phyloP scores from a whole-genome alignment of 1,140 invertebrate genomes.

The Aporrectodea caliginosa region DNA sequence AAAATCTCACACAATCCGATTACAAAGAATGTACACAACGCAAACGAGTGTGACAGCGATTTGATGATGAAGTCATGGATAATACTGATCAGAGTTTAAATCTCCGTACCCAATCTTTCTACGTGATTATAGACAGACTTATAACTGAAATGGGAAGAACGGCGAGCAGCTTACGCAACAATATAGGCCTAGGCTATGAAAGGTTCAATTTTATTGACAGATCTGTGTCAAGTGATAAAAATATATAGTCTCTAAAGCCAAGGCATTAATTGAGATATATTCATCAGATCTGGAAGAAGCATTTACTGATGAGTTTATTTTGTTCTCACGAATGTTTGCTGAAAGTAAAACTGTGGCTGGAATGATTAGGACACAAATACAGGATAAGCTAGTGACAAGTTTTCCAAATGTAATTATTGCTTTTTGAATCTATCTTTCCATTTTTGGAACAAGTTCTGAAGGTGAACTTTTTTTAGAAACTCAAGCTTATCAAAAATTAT shows the following conservation, averaged over 20 bases:
- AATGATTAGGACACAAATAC: conserved; percentile 19
- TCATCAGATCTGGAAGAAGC: conserved; percentile 23
- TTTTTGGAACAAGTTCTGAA: conserved; percentile 26
- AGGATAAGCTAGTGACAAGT: conserved; percentile 21
- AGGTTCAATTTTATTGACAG: conserved; percentile 26
- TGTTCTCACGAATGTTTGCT: conserved; percentile 19
- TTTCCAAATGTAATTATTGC: conserved; percentile 28
- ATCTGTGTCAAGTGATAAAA: conserved; percentile 26
- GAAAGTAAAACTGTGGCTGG: conserved; percentile 13
- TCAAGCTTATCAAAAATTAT: conserved; percentile 22
- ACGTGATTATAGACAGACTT: conserved; percentile 19
- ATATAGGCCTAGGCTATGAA: no score
- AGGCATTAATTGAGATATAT: conserved; percentile 20
- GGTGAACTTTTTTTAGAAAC: conserved; percentile 22
- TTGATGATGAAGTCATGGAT: conserved; percentile 20
- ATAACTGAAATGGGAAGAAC: conserved; percentile 22
- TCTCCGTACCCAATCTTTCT: conserved; percentile 16
- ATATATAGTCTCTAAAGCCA: conserved; percentile 20
- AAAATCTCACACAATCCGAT: conserved; percentile 18
- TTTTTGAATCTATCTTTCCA: conserved; percentile 25
- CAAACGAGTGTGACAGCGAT: conserved; percentile 14
- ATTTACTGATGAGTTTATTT: conserved; percentile 26
- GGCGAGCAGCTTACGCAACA: conserved; percentile 17
- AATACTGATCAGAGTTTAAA: conserved; percentile 15
- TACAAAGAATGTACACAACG: conserved; percentile 27